A percentile compares a stretch with the other conserved stretches of the same genome.
phyloP scores from a whole-genome alignment of 2,113 vertebrate species.

The Caranx melampygus region DNA sequence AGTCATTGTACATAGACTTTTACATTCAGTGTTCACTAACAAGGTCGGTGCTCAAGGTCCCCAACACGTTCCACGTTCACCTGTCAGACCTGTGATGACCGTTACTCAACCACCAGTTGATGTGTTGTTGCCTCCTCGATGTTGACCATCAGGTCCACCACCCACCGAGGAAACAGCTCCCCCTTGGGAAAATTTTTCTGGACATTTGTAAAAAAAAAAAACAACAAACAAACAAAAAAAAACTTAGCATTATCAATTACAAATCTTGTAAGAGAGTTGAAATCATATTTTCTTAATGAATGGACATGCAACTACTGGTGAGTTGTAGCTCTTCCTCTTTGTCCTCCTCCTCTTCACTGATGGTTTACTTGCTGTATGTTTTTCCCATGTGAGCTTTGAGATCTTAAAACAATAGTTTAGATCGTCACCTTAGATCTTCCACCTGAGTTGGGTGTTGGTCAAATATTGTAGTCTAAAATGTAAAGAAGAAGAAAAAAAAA shows the following conservation, averaged over 20 bases:
- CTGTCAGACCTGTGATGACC: neutral
- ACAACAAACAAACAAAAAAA: neutral
- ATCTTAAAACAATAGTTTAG: neutral
- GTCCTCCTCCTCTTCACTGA: neutral
- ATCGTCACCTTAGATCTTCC: neutral
- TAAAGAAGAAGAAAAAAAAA: neutral
- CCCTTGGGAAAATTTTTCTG: conserved; percentile 46
- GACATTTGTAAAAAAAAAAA: neutral
- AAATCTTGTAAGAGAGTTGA: neutral
- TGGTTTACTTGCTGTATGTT: neutral
- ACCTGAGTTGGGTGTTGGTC: neutral
- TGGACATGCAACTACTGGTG: neutral
- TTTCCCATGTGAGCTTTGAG: neutral
- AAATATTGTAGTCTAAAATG: neutral
- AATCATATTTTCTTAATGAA: neutral
- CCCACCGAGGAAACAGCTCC: conserved; percentile 76
- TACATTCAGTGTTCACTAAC: conserved; percentile 5
- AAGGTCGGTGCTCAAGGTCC: neutral
- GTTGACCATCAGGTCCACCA: conserved; percentile 83
- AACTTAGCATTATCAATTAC: no score
- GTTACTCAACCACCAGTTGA: conserved; percentile 81
- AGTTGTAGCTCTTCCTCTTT: neutral
- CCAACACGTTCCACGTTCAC: neutral
- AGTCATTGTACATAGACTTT: neutral
- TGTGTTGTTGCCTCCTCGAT: conserved; percentile 86